Conservation (phyloP, 2,797 vertebrate species). For the Onychomys torridus region DNA sequence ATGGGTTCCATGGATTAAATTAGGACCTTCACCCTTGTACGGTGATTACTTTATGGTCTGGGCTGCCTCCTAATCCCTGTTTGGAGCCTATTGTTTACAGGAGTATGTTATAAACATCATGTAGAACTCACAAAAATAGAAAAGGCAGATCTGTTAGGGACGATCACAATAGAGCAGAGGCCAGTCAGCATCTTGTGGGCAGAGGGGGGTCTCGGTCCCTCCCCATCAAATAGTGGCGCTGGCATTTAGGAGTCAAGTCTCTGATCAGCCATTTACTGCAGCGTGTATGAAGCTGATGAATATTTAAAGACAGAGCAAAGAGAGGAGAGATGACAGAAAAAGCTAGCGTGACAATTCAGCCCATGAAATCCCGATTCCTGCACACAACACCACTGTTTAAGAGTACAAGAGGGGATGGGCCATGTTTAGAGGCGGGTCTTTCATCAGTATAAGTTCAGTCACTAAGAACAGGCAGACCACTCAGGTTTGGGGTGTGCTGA, state of each 20-base stretch:
- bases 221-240: not conserved
- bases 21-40: no score
- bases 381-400: conserved; percentile 1
- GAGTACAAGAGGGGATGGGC: not conserved
- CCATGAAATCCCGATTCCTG: conserved; percentile 38
- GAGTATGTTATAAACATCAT: not conserved
- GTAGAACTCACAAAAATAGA: not conserved
- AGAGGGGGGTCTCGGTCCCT: not conserved
- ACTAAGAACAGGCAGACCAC: conserved; percentile 65
- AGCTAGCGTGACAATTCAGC: conserved; percentile 16
- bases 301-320: conserved; percentile 58
- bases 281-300: conserved; percentile 24
- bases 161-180: not conserved
- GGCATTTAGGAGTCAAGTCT: conserved; percentile 40
- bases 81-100: not conserved
- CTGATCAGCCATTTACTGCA: not conserved
- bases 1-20: not conserved
- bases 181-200: not conserved
- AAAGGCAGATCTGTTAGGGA: not conserved
- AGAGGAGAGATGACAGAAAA: conserved; percentile 6
- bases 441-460: conserved; percentile 57
- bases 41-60: not conserved
- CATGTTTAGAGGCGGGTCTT: conserved; percentile 16
- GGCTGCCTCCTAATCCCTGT: not conserved
- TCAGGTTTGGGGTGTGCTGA: conserved; percentile 70